A percentile compares a stretch with the other conserved stretches of the same genome.
Conservation (phyloP, 2,888 invertebrate species). For the Meiosimyza decipiens region DNA sequence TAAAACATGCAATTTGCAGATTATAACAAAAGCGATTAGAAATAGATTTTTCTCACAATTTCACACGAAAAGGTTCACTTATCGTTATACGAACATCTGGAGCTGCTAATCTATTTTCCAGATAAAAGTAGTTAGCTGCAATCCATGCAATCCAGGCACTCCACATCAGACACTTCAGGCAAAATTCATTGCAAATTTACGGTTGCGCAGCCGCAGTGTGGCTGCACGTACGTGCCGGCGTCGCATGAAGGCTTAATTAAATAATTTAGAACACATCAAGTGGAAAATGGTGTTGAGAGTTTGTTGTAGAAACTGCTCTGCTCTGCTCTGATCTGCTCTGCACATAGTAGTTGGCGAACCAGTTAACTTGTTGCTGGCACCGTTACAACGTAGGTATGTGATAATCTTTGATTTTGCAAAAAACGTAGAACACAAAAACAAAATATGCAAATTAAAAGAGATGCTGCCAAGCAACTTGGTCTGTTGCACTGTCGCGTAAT, state of each 20-base stretch:
- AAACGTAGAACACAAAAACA: too few relatives aligned
- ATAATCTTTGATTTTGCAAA: constrained; percentile 20
- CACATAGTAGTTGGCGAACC: constrained; percentile 10
- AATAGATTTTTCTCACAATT: constrained; percentile 23
- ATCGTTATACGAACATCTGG: neutral
- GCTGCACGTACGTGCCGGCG: neutral
- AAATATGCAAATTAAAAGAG: constrained; percentile 25
- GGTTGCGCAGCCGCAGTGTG: neutral
- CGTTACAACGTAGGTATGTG: constrained; percentile 26
- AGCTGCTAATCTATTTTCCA: constrained; percentile 14
- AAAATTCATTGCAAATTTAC: neutral
- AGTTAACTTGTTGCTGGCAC: constrained; percentile 15
- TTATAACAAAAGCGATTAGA: constrained; percentile 28
- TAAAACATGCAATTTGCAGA: constrained; percentile 33
- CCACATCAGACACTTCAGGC: neutral
- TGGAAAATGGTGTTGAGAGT: neutral
- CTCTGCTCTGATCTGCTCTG: too few relatives aligned
- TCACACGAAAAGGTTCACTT: constrained; percentile 13
- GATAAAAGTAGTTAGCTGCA: neutral
- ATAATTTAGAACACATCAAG: constrained; percentile 30
- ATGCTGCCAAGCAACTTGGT: neutral
- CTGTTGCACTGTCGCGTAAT: neutral
- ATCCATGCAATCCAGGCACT: too few relatives aligned
- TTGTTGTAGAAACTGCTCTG: too few relatives aligned
- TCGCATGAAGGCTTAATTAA: constrained; percentile 34